A percentile compares a stretch with the other conserved stretches of the same genome.
Conservation (phyloP, 2,113 vertebrate species). For the Pleuronectes platessa region DNA sequence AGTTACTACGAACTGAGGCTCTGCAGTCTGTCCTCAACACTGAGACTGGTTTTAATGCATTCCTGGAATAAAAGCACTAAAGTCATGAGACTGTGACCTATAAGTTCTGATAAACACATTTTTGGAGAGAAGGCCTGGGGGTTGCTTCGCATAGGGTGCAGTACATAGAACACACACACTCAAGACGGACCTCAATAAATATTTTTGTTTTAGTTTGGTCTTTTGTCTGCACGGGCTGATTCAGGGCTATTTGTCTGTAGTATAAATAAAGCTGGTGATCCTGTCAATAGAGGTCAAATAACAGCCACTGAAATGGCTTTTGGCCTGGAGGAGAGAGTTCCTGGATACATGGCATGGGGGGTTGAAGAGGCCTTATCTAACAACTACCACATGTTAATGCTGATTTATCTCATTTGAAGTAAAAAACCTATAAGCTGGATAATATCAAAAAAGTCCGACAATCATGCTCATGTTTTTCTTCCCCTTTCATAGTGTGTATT, state of each 20-base stretch:
- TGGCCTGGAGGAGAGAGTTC: neutral
- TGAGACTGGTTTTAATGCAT: constrained; percentile 31
- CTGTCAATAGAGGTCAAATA: neutral
- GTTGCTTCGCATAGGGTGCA: constrained; percentile 39
- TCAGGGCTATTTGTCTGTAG: constrained; percentile 6
- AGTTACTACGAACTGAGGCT: neutral
- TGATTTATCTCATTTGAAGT: no score
- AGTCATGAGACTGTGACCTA: constrained; percentile 44
- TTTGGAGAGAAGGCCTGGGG: neutral
- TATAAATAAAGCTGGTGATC: constrained; percentile 31
- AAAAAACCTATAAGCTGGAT: no score
- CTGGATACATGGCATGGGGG: neutral
- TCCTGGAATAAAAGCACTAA: constrained; percentile 24
- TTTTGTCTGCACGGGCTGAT: neutral
- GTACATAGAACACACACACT: neutral
- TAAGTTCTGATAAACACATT: constrained; percentile 32
- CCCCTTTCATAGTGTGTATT: neutral
- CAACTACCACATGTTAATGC: neutral
- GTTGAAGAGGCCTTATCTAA: constrained; percentile 9
- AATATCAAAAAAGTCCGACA: no score
- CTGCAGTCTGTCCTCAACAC: constrained; percentile 5
- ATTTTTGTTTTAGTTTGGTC: constrained; percentile 25
- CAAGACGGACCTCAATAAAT: neutral
- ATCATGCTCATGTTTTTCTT: neutral
- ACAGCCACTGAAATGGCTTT: constrained; percentile 1